A percentile compares a stretch with the other conserved stretches of the same genome.
phyloP scores from a whole-genome alignment of 1,140 invertebrate genomes.

The Drosophila simulans region DNA sequence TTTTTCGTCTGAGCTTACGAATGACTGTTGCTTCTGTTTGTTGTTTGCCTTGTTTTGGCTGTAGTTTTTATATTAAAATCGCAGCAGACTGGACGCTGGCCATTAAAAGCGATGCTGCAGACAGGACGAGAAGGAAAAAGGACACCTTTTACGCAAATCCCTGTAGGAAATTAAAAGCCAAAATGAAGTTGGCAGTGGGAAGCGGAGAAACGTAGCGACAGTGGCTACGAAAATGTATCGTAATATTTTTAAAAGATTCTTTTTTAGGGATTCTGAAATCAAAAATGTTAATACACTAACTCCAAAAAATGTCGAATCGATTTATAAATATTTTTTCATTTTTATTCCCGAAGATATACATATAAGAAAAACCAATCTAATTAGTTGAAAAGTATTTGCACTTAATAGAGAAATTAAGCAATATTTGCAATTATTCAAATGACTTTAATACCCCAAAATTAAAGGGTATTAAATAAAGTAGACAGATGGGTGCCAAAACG shows the following conservation, averaged over 20 bases:
- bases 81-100: constrained; percentile 67
- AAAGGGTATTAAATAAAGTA: not conserved
- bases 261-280: constrained; percentile 28
- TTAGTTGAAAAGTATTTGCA: no score
- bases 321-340: no score
- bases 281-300: not conserved
- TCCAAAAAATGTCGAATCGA: no score
- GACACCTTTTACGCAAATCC: constrained; percentile 77
- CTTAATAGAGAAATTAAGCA: no score
- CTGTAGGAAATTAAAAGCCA: constrained; percentile 81
- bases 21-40: constrained; percentile 59
- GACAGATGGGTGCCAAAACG: not conserved
- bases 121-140: constrained; percentile 26
- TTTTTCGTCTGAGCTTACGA: constrained; percentile 56
- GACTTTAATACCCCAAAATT: not conserved
- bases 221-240: constrained; percentile 57
- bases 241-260: constrained; percentile 73
- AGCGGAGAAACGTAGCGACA: constrained; percentile 29
- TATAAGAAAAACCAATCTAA: no score
- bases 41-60: constrained; percentile 45
- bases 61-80: constrained; percentile 82
- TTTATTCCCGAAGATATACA: no score
- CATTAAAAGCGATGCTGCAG: constrained; percentile 72
- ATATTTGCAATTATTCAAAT: not conserved
- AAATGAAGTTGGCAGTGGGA: constrained; percentile 71